Conservation (phyloP, 2,888 invertebrate genomes). For the Drosophila melanosoma region DNA sequence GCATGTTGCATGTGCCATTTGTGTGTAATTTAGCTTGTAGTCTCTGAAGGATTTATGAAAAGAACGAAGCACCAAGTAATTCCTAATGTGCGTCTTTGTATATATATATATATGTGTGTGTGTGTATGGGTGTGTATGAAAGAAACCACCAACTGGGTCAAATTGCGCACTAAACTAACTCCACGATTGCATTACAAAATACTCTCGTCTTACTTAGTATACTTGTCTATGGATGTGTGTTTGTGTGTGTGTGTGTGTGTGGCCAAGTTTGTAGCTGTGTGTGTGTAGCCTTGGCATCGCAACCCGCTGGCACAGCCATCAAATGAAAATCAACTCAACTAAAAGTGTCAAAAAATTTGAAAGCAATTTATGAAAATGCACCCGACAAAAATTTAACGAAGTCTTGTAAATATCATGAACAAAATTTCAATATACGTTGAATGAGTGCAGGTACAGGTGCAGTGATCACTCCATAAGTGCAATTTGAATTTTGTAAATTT, state of each 20-base stretch:
- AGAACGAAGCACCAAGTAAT: constrained; percentile 21
- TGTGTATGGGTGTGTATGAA: constrained; percentile 2
- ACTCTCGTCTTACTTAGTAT: background rate
- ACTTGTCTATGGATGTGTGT: background rate
- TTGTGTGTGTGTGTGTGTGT: background rate
- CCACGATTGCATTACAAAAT: constrained; percentile 20
- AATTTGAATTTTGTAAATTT: background rate
- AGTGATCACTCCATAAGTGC: background rate
- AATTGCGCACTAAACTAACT: constrained; percentile 26
- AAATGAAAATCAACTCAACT: constrained; percentile 60
- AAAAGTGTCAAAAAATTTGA: constrained; percentile 68
- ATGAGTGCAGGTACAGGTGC: background rate
- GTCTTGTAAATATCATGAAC: constrained; percentile 9
- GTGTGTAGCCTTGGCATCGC: constrained; percentile 31
- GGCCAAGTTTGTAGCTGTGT: background rate
- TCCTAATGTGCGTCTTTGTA: constrained; percentile 7
- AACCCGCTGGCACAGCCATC: constrained; percentile 39
- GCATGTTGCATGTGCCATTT: constrained; percentile 32
- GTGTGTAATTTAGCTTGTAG: constrained; percentile 33
- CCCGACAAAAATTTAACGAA: constrained; percentile 35
- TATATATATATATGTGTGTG: constrained; percentile 2
- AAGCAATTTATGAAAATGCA: constrained; percentile 72
- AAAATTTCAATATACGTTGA: background rate
- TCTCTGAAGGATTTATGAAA: constrained; percentile 31
- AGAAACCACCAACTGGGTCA: constrained; percentile 41